phyloP scores from a whole-genome alignment of 2,888 invertebrate species.

The Thymelicus lineola region DNA sequence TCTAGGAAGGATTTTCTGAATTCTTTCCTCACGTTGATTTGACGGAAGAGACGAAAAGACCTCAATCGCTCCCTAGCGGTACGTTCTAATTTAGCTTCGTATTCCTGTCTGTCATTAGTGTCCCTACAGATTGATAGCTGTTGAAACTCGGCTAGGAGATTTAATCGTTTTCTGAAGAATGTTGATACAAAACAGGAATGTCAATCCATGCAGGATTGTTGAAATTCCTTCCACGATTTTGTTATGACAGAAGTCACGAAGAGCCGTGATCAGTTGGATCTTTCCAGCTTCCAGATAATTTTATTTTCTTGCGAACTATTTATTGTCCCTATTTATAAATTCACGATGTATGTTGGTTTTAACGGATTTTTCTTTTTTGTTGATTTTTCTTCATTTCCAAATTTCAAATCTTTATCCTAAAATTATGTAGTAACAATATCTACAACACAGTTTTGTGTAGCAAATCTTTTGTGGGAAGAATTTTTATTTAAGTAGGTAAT shows the following conservation, averaged over 20 bases:
- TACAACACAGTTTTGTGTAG: too few species aligned
- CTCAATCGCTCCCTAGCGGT: conserved; percentile 41
- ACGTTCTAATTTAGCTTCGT: conserved; percentile 46
- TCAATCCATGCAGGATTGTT: neutral
- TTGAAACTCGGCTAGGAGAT: conserved; percentile 3
- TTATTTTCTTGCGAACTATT: too few species aligned
- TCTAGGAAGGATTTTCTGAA: conserved; percentile 37
- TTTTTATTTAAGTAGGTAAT: too few species aligned
- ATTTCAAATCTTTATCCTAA: too few species aligned
- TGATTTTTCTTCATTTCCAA: too few species aligned
- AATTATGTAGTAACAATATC: too few species aligned
- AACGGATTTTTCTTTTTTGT: neutral
- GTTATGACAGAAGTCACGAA: conserved; percentile 8
- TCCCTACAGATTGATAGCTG: neutral
- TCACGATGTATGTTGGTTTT: too few species aligned
- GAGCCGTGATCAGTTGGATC: neutral
- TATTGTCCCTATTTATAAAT: too few species aligned
- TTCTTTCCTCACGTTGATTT: conserved; percentile 13
- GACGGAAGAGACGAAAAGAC: conserved; percentile 36
- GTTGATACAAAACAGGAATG: neutral
- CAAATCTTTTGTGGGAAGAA: too few species aligned
- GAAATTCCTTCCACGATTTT: neutral
- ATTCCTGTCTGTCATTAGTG: conserved; percentile 30
- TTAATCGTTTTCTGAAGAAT: neutral
- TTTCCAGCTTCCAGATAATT: too few species aligned